Evolutionary conservation across 1,140 invertebrate species (phyloP).

Genomic region (Eueides isabella): DNA sequence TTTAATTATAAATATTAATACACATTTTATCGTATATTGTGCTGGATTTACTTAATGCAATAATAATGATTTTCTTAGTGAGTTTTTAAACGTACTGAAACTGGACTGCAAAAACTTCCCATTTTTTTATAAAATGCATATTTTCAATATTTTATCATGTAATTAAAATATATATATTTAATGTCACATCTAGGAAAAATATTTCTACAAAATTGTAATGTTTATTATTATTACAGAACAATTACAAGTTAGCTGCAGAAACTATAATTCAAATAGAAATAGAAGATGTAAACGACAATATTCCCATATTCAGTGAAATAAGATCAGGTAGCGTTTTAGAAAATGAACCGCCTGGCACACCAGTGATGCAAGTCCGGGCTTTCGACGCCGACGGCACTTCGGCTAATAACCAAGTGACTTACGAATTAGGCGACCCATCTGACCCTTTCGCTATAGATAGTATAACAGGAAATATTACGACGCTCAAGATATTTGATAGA

Average conservation of each 20-base stretch:
- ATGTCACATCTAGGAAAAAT: too few relatives aligned
- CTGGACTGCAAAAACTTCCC: too few relatives aligned
- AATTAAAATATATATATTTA: too few relatives aligned
- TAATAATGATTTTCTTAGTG: too few relatives aligned
- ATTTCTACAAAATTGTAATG: slow-evolving; percentile 43
- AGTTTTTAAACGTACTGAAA: too few relatives aligned
- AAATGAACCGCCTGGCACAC: slow-evolving; percentile 90
- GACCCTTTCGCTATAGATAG: slow-evolving; percentile 90
- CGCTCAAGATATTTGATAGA: slow-evolving; percentile 89
- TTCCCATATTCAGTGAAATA: slow-evolving; percentile 91
- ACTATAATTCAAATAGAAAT: slow-evolving; percentile 89
- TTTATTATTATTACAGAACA: slow-evolving; percentile 84
- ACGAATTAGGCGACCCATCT: slow-evolving; percentile 86
- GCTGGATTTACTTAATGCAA: too few relatives aligned
- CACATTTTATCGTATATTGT: too few relatives aligned
- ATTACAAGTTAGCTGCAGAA: slow-evolving; percentile 89
- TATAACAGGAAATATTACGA: slow-evolving; percentile 92
- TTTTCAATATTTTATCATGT: too few relatives aligned
- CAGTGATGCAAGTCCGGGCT: slow-evolving; percentile 93
- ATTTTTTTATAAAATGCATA: too few relatives aligned
- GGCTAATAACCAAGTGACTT: slow-evolving; percentile 91
- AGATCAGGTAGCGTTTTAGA: slow-evolving; percentile 90
- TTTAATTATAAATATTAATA: too few relatives aligned
- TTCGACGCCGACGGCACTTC: slow-evolving; percentile 93
- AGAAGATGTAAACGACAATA: slow-evolving; percentile 94